phyloP scores from a whole-genome alignment of 2,797 vertebrate species.

The Meriones psammophilus region DNA sequence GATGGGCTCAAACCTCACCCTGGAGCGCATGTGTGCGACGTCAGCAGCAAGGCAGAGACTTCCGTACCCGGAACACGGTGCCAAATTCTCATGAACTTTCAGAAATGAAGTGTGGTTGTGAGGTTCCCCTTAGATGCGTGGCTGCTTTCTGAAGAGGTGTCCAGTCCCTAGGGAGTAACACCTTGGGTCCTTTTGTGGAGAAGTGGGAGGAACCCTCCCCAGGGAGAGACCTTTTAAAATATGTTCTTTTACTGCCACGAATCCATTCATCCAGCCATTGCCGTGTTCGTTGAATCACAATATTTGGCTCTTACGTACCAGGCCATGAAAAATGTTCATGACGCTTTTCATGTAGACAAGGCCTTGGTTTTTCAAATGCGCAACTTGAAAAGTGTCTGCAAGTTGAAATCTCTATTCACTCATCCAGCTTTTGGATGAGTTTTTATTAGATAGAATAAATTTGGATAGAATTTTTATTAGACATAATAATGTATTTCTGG shows the following conservation, averaged over 20 bases:
- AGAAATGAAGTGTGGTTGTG: background rate
- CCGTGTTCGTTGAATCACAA: conserved; percentile 19
- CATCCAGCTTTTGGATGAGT: background rate
- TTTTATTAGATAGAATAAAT: background rate
- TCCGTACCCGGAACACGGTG: background rate
- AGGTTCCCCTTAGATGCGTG: background rate
- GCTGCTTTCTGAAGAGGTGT: conserved; percentile 21
- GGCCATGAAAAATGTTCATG: background rate
- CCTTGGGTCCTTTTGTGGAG: background rate
- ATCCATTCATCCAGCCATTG: background rate
- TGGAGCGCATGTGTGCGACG: background rate
- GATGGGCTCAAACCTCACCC: background rate
- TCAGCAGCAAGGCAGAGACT: conserved; percentile 10
- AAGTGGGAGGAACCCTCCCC: background rate
- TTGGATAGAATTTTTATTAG: background rate
- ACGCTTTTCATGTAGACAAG: conserved; percentile 14
- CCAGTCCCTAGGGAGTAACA: background rate
- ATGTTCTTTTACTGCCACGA: background rate
- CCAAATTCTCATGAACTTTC: conserved; percentile 36
- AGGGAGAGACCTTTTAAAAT: conserved; percentile 25
- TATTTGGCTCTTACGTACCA: conserved; percentile 56
- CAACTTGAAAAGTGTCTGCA: background rate
- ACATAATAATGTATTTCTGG: background rate
- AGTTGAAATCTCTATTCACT: conserved; percentile 12
- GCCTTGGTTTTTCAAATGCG: conserved; percentile 62